These are phyloP conservation scores for Lamprotornis superbus DNA, from an alignment of 2,113 vertebrate genomes.

Conservation along the genomic window DNA sequence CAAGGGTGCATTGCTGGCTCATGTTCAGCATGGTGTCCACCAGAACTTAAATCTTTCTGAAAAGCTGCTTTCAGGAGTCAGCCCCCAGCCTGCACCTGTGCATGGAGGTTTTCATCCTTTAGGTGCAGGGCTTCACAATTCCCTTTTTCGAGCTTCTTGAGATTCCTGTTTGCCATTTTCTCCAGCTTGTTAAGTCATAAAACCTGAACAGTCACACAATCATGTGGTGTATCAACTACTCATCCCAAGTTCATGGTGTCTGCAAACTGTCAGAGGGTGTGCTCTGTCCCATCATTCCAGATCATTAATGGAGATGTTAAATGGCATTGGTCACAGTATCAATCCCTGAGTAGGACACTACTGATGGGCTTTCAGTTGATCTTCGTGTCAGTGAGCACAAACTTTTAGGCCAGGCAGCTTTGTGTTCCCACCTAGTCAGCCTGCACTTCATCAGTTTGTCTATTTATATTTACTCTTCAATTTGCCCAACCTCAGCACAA, in stretches of 20 bases:
- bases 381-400: not conserved
- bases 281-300: fast-evolving
- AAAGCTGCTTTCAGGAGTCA: not conserved
- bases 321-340: not conserved
- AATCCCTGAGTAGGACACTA: not conserved
- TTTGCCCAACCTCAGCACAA: not conserved
- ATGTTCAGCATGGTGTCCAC: not conserved
- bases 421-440: not conserved
- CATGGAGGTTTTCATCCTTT: not conserved
- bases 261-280: not conserved
- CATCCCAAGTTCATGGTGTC: not conserved
- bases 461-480: not conserved
- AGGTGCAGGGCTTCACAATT: not conserved
- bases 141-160: not conserved
- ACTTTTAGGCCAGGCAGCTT: not conserved
- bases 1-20: not conserved
- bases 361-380: not conserved
- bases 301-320: not conserved
- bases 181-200: not conserved
- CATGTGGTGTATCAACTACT: not conserved
- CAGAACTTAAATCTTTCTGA: not conserved
- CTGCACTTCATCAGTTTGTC: not conserved
- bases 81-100: not conserved
- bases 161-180: not conserved
- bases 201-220: not conserved